A percentile compares a stretch with the other conserved stretches of the same genome.
Evolutionary conservation across 2,888 invertebrate species (phyloP).

Genomic region (Graphium colonna): DNA sequence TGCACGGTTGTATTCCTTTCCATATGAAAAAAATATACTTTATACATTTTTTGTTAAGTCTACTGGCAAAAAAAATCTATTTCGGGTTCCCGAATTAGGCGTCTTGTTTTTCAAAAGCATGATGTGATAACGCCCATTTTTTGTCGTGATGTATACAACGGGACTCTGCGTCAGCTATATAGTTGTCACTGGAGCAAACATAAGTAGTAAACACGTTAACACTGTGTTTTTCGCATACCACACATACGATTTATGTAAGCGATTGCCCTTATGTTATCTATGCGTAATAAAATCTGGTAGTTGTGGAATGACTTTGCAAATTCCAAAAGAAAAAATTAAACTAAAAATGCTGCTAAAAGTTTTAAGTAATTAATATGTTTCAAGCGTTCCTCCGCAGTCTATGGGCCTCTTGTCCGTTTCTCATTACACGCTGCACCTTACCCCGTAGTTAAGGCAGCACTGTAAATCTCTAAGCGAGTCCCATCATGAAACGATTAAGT

Average conservation of each 20-base stretch:
- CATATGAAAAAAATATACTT: too few species aligned
- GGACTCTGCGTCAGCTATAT: conserved; percentile 23
- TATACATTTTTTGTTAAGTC: conserved; percentile 21
- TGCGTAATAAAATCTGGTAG: conserved; percentile 23
- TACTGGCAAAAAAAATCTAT: conserved; percentile 11
- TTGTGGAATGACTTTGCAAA: conserved; percentile 17
- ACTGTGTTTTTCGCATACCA: conserved; percentile 22
- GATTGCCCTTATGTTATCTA: conserved; percentile 28
- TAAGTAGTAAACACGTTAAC: conserved; percentile 3
- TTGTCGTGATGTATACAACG: conserved; percentile 21
- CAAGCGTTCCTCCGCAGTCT: neutral
- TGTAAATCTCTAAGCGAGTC: conserved; percentile 13
- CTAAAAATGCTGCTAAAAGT: conserved; percentile 19
- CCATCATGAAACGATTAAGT: too few species aligned
- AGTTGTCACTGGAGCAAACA: conserved; percentile 24
- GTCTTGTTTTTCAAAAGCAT: conserved; percentile 11
- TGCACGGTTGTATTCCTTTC: too few species aligned
- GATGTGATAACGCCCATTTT: conserved; percentile 23
- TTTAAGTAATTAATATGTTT: too few species aligned
- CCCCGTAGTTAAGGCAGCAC: conserved; percentile 12
- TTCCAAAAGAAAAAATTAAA: conserved; percentile 5
- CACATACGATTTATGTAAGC: conserved; percentile 26
- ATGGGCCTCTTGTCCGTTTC: neutral
- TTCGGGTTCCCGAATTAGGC: conserved; percentile 3
- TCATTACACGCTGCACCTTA: conserved; percentile 14